Base-by-base conservation (phyloP, 2,797 vertebrate genomes). In the Sardinella longiceps region DNA sequence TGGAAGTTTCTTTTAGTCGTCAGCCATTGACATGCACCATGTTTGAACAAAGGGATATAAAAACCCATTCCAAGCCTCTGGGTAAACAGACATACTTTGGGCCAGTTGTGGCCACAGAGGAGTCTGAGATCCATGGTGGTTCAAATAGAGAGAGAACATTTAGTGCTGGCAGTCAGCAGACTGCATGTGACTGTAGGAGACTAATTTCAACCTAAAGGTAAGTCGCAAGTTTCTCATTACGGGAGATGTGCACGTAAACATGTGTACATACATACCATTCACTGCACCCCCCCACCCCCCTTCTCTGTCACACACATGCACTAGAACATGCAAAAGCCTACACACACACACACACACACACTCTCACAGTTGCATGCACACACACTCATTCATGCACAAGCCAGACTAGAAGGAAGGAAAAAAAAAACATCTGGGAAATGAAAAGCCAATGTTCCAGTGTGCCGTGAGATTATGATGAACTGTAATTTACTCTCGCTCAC, bases 291-390 rank as follows among this genome's bases (percentile, higher is more conserved):
- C 43, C 50, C 43, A n/a, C n/a, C n/a, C n/a, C n/a, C 46, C 7
- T 12, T 48, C 46, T 48, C 11, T 10, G 7, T 10, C 46, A 48
- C 70, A 50, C 58, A 83, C 58, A n/a, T n/a, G n/a, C n/a, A 81
- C 63, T 15, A 30, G 25, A 63, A 63, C 60, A 70, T 70, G 63
- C 63, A 70, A 14, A 63, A 28, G 60, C 48, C 83, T 37, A 63
- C 58, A 81, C 33, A 63, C 60, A 81, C 84, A 82, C 85, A 83
- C 66, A 86, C 50, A 80, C 83, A 82, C 80, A 81, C 18, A 45
- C 51, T 74, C 70, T 80, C 51, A 82, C 30, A 84, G 80, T 80
- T 80, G 56, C 48, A 84, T 43, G 82, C 81, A 83, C 81, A 83
- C 66, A 70, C 63, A 33, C 63, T 70, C 30, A 70, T 37, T 70